Base-by-base conservation (phyloP, 2,797 vertebrate species). In the Crocidura indochinensis region DNA sequence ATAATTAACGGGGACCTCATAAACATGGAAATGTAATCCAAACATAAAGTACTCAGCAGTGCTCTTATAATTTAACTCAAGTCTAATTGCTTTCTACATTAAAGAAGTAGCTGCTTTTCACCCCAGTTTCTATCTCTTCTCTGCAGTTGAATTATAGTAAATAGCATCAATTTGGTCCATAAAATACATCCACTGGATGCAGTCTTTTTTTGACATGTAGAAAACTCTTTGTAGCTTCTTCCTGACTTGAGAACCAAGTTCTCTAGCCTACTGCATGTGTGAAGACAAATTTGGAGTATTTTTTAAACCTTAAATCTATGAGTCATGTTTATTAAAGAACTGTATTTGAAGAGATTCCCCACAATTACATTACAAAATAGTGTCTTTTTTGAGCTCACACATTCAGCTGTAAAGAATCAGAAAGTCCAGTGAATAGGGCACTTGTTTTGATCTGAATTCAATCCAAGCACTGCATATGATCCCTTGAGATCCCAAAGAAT, bases 21-120 rank as follows among this genome's bases (percentile, higher is more conserved):
- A 95, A 93, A 75, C 90, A 93, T 92, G 90, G 46, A 92, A 92
- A 88, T 84, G 24, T 62, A 71, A 89, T 95, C 81, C 79, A 91
- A 84, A 62, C 12, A 73, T 65, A 74, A 89, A 92, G 31, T 88
- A 62, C 38, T 77, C 49, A 60, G 22, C 31, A 73, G 44, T 69
- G 47, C 84, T 80, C 8, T 68, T 79, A 24, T 89, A 85, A 95
- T 95, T 95, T 92, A 81, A 75, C 14, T 2, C 14, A 86, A 94
- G 46, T 19, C 90, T 92, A 80, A 91, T 91, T 94, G 49, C 44
- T 94, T 94, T 86, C 76, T 27, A 27, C 62, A 69, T 88, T 91
- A 88, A 90, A 92, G 64, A 91, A 47, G 49, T 78, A 92, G 65
- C 44, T 11, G 47, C 56, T 53, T 71, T 73, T n/a, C 11, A 0